Percentiles rank a stretch among this genome's conserved stretches.
phyloP scores from a whole-genome alignment of 2,888 invertebrate genomes.

The Dugesia japonica region DNA sequence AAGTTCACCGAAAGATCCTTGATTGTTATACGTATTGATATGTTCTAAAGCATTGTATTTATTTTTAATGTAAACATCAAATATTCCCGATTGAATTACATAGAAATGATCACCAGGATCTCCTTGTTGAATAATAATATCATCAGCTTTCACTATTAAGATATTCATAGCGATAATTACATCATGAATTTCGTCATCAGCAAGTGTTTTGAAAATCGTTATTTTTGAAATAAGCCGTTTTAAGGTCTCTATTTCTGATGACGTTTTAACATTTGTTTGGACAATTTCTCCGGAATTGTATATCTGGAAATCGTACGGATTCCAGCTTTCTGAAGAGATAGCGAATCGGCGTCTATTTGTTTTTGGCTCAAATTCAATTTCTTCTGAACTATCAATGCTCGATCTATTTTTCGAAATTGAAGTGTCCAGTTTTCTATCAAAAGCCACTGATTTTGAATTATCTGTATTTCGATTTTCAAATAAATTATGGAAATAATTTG shows the following conservation, averaged over 20 bases:
- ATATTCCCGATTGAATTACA: background rate
- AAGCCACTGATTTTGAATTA: background rate
- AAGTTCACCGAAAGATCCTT: background rate
- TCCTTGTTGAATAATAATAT: background rate
- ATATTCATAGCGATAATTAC: background rate
- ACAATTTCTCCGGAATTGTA: background rate
- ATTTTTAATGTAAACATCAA: background rate
- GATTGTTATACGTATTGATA: background rate
- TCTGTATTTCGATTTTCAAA: background rate
- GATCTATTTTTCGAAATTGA: background rate
- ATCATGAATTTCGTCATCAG: background rate
- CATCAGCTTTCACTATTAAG: background rate
- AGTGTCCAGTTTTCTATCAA: background rate
- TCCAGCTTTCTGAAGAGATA: background rate
- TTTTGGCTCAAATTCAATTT: background rate
- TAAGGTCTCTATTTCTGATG: background rate
- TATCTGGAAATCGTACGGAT: background rate
- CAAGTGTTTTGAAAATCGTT: background rate
- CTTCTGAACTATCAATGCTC: background rate
- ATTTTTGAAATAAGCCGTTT: background rate
- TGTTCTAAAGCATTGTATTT: background rate
- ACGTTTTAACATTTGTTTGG: background rate
- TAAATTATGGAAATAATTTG: background rate
- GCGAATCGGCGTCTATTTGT: background rate
- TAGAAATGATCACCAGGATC: conserved; percentile 6